Evolutionary conservation across 2,888 invertebrate species (phyloP).

Genomic region (Trachelus troglodyta): DNA sequence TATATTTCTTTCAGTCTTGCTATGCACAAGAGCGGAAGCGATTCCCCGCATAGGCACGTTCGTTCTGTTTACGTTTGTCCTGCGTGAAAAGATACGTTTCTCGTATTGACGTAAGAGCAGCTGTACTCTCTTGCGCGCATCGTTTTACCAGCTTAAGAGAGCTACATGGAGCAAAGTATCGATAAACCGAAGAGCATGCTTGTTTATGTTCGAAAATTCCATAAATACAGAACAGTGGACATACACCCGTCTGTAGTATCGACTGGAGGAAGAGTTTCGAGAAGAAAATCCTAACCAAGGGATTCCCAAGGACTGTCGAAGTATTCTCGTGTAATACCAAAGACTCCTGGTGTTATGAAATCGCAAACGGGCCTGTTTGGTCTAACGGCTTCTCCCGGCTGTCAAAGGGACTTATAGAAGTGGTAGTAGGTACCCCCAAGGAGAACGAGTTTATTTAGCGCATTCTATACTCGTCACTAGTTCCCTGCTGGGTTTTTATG

Average conservation of each 20-base stretch:
- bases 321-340: not conserved
- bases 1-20: not conserved
- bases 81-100: not conserved
- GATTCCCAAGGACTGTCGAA: not conserved
- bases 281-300: not conserved
- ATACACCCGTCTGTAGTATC: not conserved
- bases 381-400: not conserved
- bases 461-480: not conserved
- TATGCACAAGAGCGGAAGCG: not conserved
- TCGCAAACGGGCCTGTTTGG: not conserved
- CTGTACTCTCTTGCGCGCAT: not conserved
- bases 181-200: not conserved
- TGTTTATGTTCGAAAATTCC: not conserved
- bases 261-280: not conserved
- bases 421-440: not conserved
- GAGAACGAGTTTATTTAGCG: constrained; percentile 5
- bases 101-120: not conserved
- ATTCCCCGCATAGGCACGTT: not conserved
- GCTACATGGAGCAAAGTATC: not conserved
- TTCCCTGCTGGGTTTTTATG: constrained; percentile 1
- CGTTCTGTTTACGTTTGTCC: not conserved
- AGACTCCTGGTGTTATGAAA: not conserved
- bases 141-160: not conserved
- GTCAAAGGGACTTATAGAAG: not conserved
- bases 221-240: not conserved